Evolutionary conservation across 2,113 vertebrate genomes (phyloP).

Genomic region (Caranx ignobilis): DNA sequence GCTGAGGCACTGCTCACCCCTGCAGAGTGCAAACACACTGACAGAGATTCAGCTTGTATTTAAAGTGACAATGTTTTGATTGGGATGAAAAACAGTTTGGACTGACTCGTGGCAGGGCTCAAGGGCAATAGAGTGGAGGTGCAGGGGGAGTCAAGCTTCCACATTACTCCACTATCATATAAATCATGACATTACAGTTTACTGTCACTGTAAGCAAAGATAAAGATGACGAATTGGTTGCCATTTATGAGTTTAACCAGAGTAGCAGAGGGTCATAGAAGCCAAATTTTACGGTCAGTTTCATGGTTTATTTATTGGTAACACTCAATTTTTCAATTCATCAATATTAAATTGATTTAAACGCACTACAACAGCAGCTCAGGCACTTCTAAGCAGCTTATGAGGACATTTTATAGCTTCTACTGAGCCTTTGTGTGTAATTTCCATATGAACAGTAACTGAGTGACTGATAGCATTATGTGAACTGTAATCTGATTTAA

Average conservation of each 20-base stretch:
- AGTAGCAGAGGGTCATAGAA: background rate
- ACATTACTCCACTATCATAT: slow-evolving; percentile 24
- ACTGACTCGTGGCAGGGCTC: slow-evolving; percentile 54
- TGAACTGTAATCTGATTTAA: too few relatives aligned
- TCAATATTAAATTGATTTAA: background rate
- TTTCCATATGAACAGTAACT: background rate
- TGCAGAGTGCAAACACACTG: slow-evolving; percentile 47
- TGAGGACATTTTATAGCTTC: background rate
- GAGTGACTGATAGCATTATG: too few relatives aligned
- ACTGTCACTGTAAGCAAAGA: slow-evolving; percentile 2
- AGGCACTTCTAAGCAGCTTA: background rate
- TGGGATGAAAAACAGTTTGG: slow-evolving; percentile 48
- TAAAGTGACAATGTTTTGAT: slow-evolving; percentile 71
- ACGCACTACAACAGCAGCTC: too few relatives aligned
- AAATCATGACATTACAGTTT: slow-evolving; percentile 29
- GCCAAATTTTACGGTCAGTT: background rate
- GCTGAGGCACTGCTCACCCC: background rate
- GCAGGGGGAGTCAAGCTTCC: slow-evolving; percentile 33
- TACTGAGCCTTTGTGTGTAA: background rate
- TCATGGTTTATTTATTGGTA: background rate
- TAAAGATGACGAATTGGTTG: slow-evolving; percentile 6
- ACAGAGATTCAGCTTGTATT: slow-evolving; percentile 50
- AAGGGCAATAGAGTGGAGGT: slow-evolving; percentile 54
- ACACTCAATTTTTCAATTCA: background rate
- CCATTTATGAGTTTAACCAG: background rate